phyloP scores from a whole-genome alignment of 2,888 invertebrate genomes.

The Dexiosoma caninum region DNA sequence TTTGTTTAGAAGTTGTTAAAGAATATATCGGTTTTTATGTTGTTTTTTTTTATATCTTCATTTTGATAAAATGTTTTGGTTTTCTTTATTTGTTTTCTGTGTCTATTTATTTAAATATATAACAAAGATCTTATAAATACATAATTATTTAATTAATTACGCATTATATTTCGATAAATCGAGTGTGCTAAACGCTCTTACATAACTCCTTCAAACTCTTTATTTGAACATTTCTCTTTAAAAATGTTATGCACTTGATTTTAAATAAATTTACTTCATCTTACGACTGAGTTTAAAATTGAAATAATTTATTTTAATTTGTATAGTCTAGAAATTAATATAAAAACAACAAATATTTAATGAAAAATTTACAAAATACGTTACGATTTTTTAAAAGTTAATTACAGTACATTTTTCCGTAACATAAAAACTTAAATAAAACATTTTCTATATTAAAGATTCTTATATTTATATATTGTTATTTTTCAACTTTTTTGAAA shows the following conservation, averaged over 20 bases:
- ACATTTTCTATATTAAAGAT: conserved; percentile 46
- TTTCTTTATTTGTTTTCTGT: conserved; percentile 46
- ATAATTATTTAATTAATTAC: conserved; percentile 49
- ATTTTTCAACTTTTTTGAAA: conserved; percentile 47
- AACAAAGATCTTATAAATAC: conserved; percentile 55
- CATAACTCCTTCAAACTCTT: conserved; percentile 9
- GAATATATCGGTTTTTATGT: conserved; percentile 1
- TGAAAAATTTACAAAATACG: conserved; percentile 62
- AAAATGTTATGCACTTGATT: conserved; percentile 37
- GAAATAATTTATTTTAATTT: conserved; percentile 36
- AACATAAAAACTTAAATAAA: conserved; percentile 55
- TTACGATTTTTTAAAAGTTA: conserved; percentile 53
- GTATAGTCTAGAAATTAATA: conserved; percentile 52
- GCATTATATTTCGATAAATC: conserved; percentile 40
- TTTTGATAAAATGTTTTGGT: conserved; percentile 53
- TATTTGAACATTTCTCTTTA: conserved; percentile 25
- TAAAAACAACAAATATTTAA: conserved; percentile 48
- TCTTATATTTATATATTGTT: no score
- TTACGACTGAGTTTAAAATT: conserved; percentile 36
- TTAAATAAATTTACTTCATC: neutral
- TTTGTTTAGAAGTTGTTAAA: no score
- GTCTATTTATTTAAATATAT: conserved; percentile 52
- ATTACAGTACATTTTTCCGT: conserved; percentile 60
- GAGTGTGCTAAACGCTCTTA: conserved; percentile 17
- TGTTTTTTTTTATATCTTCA: conserved; percentile 31